phyloP scores from a whole-genome alignment of 2,113 vertebrate species.

The Elaphurus davidianus region DNA sequence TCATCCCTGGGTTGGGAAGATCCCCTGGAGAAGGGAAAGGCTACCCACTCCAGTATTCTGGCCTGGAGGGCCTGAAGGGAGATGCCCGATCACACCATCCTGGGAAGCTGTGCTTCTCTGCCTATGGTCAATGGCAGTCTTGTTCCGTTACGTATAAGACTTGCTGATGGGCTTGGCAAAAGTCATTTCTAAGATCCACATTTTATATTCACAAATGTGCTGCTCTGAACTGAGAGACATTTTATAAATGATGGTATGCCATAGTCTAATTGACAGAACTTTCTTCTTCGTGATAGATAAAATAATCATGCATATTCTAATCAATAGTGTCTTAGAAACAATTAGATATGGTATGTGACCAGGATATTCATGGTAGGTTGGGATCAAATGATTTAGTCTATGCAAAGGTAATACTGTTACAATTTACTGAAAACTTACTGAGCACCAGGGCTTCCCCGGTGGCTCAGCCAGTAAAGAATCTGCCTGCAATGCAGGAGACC shows the following conservation, averaged over 20 bases:
- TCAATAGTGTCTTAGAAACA: not conserved
- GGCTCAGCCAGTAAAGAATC: not conserved
- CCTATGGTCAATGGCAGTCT: not conserved
- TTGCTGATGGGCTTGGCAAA: not conserved
- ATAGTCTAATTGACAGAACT: slow-evolving; percentile 11
- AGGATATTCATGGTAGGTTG: slow-evolving; percentile 6
- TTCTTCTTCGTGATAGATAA: slow-evolving; percentile 41
- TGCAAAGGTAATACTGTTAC: not conserved
- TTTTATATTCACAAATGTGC: not conserved
- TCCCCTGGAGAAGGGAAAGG: not conserved
- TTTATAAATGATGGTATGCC: slow-evolving; percentile 33
- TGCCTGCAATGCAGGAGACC: not conserved
- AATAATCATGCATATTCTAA: slow-evolving; percentile 32
- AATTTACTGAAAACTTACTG: slow-evolving; percentile 40
- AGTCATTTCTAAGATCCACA: not conserved
- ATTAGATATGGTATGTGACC: not conserved
- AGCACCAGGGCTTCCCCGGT: not conserved
- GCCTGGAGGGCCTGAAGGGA: not conserved
- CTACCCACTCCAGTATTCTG: not conserved
- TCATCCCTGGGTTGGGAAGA: not conserved
- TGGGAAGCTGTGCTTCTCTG: not conserved
- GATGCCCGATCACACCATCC: not conserved
- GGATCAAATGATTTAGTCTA: not conserved
- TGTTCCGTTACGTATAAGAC: not conserved
- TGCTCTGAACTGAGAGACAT: not conserved